Base-by-base conservation (phyloP, 2,797 vertebrate genomes). In the Platalea minor region DNA sequence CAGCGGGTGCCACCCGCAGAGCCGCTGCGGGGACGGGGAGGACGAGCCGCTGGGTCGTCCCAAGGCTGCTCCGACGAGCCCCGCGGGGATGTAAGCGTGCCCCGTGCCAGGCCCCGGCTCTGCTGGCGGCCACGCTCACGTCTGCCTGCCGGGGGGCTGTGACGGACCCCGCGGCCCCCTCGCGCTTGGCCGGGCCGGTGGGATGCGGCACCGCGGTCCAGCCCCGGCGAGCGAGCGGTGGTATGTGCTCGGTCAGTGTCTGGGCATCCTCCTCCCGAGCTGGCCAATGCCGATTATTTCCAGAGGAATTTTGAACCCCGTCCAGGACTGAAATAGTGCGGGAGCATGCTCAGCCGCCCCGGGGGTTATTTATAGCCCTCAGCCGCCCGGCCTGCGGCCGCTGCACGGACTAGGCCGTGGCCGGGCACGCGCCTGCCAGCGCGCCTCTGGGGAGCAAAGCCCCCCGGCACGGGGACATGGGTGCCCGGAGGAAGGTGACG, bases 131-230 rank as follows among this genome's bases (percentile, higher is more conserved):
- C 43, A 5, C 6, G 2, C 60, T 63, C 14, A 1, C 0, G 4
- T 26, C 60, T 17, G 37, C 48, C 39, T 18, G n/a, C 24, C 4
- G 0, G 17, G 80, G 25, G n/a, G 28, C 60, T 31, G 59, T 7
- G 25, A 2, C 21, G 13, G 48, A 39, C 14, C 54, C 54, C 7
- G 1, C 35, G 11, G 53, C 54, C 43, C 60, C 64, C 23, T 43
- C 10, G 1, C 0, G 2, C 50, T 23, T 15, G 3, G 35, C 57
- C 0, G 0, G 37, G 35, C 48, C 2, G 1, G 2, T 5, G 83
- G 57, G 61, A 43, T 2, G 11, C 1, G 0, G 79, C 79, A 25
- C 57, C 6, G 0, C 0, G 3, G 48, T 19, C 29, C 70, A n/a
- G 57, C 24, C 35, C 65, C 2, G 8, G 29, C 0, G 7, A 67